phyloP scores from a whole-genome alignment of 2,888 invertebrate species.

The Campoletis raptor region DNA sequence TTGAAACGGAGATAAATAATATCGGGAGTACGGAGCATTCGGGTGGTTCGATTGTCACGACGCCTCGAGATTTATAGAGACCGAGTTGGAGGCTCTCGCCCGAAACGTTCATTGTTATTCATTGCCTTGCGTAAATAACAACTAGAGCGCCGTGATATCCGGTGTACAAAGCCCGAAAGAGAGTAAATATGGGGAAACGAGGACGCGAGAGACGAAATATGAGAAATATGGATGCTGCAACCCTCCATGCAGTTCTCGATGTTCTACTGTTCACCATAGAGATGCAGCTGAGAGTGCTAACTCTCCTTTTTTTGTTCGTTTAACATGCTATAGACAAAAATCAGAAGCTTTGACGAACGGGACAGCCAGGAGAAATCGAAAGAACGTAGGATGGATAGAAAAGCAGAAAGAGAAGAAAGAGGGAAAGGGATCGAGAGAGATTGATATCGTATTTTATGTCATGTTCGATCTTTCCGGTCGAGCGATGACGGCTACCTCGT shows the following conservation, averaged over 20 bases:
- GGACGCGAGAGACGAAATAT: slow-evolving; percentile 41
- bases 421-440: not conserved
- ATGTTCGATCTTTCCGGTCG: slow-evolving; percentile 73
- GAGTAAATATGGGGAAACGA: slow-evolving; percentile 67
- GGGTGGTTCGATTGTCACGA: slow-evolving; percentile 72
- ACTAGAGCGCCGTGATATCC: slow-evolving; percentile 74
- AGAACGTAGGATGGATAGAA: not conserved
- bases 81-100: slow-evolving; percentile 32
- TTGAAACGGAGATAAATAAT: slow-evolving; percentile 51
- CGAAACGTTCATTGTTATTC: slow-evolving; percentile 77
- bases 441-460: slow-evolving; percentile 73
- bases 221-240: slow-evolving; percentile 67
- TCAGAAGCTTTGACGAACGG: slow-evolving; percentile 31
- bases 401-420: not conserved
- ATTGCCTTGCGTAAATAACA: slow-evolving; percentile 76
- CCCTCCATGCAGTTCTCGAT: slow-evolving; percentile 24
- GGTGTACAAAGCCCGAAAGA: slow-evolving; percentile 72
- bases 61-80: slow-evolving; percentile 74
- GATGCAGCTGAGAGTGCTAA: slow-evolving; percentile 38
- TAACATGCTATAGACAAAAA: slow-evolving; percentile 17
- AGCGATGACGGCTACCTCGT: slow-evolving; percentile 43
- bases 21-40: slow-evolving; percentile 13
- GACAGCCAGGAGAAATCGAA: slow-evolving; percentile 11
- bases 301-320: slow-evolving; percentile 22
- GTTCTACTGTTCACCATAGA: slow-evolving; percentile 13